phyloP scores from a whole-genome alignment of 1,140 invertebrate species.

The Sitophilus oryzae region DNA sequence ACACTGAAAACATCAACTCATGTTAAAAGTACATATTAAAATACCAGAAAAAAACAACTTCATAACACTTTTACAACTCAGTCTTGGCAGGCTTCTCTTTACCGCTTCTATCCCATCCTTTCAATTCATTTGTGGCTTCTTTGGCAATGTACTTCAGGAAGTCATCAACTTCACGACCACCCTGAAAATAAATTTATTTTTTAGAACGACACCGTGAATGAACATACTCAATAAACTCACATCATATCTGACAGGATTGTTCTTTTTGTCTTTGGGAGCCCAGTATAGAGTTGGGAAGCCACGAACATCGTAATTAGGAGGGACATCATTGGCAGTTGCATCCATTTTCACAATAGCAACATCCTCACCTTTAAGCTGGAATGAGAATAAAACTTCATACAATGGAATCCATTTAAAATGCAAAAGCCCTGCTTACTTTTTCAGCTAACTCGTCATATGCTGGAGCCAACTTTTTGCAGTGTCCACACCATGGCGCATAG shows the following conservation, averaged over 20 bases:
- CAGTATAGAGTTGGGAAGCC: slow-evolving; percentile 98
- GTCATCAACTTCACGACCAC: slow-evolving; percentile 89
- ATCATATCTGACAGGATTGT: slow-evolving; percentile 85
- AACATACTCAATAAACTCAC: slow-evolving; percentile 45
- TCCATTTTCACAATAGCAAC: slow-evolving; percentile 96
- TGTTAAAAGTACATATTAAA: slow-evolving; percentile 1
- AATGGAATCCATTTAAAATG: not conserved
- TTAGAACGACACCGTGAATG: not conserved
- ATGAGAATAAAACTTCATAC: slow-evolving; percentile 14
- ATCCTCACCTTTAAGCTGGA: slow-evolving; percentile 75
- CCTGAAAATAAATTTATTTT: slow-evolving; percentile 49
- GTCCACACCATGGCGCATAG: slow-evolving; percentile 98
- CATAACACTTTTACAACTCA: slow-evolving; percentile 52
- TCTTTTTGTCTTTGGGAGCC: slow-evolving; percentile 79
- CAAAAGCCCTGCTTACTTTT: slow-evolving; percentile 57
- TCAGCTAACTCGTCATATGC: slow-evolving; percentile 91
- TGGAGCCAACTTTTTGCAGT: slow-evolving; percentile 94
- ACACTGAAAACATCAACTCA: not conserved
- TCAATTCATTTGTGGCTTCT: slow-evolving; percentile 83
- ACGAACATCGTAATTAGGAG: slow-evolving; percentile 82
- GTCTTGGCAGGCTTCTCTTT: slow-evolving; percentile 60
- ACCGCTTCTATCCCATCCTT: slow-evolving; percentile 82
- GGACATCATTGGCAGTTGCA: slow-evolving; percentile 97
- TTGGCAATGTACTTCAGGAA: slow-evolving; percentile 96
- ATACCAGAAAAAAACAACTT: slow-evolving; percentile 10